Conservation (phyloP, 2,888 invertebrate species). For the Leucophora obtusa region DNA sequence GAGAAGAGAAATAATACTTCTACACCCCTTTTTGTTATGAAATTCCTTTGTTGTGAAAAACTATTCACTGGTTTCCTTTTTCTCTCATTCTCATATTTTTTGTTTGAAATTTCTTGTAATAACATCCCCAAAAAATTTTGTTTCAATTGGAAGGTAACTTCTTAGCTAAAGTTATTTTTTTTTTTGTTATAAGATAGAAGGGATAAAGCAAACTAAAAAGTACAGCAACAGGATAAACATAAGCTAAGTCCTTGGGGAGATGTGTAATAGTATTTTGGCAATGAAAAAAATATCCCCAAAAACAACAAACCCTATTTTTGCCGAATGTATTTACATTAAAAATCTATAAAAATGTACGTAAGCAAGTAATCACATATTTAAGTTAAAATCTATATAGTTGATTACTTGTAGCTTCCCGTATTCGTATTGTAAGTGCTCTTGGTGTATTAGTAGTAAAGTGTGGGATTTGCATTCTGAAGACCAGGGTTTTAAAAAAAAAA, state of each 20-base stretch:
- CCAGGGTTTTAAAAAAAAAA: too few species aligned
- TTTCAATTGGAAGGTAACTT: conserved; percentile 51
- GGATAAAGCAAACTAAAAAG: conserved; percentile 35
- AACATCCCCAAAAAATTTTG: conserved; percentile 47
- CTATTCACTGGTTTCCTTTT: neutral
- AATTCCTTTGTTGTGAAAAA: conserved; percentile 57
- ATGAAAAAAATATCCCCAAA: conserved; percentile 4
- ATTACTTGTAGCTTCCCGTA: too few species aligned
- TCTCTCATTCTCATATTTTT: conserved; percentile 1
- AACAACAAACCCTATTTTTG: neutral
- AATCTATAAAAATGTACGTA: neutral
- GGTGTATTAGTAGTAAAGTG: too few species aligned
- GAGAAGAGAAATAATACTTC: conserved; percentile 1
- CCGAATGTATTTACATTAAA: neutral
- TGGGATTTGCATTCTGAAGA: too few species aligned
- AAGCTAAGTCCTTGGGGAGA: conserved; percentile 35
- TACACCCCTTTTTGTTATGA: conserved; percentile 28
- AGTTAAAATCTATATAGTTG: too few species aligned
- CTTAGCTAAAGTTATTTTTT: conserved; percentile 53
- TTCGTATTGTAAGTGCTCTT: too few species aligned
- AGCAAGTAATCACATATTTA: too few species aligned
- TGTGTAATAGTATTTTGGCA: neutral
- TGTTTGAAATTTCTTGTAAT: neutral
- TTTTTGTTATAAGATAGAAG: conserved; percentile 4
- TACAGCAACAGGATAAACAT: conserved; percentile 62